Evolutionary conservation across 2,113 vertebrate species (phyloP), one percentile per base, ranked within the genome.

Genomic region (Entelurus aequoreus): DNA sequence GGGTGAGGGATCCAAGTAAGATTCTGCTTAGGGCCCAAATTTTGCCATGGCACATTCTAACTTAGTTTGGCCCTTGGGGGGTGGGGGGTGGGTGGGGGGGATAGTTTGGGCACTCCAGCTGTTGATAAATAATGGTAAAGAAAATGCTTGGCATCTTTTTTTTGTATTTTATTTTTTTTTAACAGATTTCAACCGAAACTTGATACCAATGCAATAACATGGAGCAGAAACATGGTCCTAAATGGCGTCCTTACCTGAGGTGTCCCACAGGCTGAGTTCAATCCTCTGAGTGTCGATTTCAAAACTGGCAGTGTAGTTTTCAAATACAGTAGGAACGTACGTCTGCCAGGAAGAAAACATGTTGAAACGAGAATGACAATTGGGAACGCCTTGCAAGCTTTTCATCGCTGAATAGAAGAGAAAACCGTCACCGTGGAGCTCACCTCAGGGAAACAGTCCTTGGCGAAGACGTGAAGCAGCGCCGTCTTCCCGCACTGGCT

Each of bases 231-330:
- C 19, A n/a, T 6, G 12, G 1, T 2, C 53, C 15, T 54, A 5
- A 8, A 37, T 15, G 6, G 6, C 2, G 13, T 28, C 36, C 83
- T 94, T 94, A 98, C 96, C 96, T 85, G 96, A 98, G 47, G 96
- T 98, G 86, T 98, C 96, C 96, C 96, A 98, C 53, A 98, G 88
- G 80, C 94, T 98, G 86, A 98, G 92, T 82, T 98, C 96, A 79
- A 96, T 98, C 78, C 96, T 91, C 86, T 95, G 94, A 15, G 93
- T 93, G 91, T 98, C 96, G 79, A 98, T 98, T 86, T 98, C 96
- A 84, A 98, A 98, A 88, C 96, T 98, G 88, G 96, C 96, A 1
- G 96, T 98, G 91, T 98, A 98, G 92, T 98, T 98, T 80, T 98
- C 96, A 79, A 98, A 98, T 69, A 98, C 95, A 0, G 96, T 98